Conservation (phyloP, 2,797 vertebrate species). For the Antennarius maculatus region DNA sequence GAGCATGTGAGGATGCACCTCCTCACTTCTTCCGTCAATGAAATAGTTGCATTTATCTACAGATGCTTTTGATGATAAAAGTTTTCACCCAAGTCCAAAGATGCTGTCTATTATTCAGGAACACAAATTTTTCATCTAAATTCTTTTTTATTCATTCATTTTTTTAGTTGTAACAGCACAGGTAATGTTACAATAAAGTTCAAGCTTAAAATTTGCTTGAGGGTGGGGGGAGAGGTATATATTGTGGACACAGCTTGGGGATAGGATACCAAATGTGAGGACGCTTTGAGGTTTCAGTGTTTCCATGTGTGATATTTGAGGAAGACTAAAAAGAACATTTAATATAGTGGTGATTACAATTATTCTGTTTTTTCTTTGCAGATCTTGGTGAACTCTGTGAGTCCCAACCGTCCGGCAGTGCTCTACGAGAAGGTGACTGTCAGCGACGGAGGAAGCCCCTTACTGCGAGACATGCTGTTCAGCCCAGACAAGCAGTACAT, state of each 20-base stretch:
- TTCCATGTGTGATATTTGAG: neutral
- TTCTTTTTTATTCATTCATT: neutral
- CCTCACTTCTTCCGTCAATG: neutral
- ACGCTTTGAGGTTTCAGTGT: neutral
- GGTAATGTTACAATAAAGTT: conserved; percentile 26
- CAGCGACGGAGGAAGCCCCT: conserved; percentile 86
- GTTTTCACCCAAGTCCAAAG: conserved; percentile 37
- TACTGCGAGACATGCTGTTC: conserved; percentile 91
- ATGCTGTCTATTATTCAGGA: conserved; percentile 9
- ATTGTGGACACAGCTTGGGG: neutral
- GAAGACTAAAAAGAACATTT: neutral
- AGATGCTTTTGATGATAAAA: conserved; percentile 33
- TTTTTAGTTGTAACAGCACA: conserved; percentile 16
- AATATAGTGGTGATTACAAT: neutral
- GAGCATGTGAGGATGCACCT: neutral
- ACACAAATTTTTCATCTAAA: conserved; percentile 6
- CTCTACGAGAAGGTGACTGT: conserved; percentile 93
- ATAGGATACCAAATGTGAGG: neutral
- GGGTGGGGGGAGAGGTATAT: neutral
- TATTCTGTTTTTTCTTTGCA: conserved; percentile 55
- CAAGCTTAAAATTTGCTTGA: neutral
- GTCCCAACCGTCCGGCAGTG: conserved; percentile 77
- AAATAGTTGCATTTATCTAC: conserved; percentile 31
- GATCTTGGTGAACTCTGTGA: conserved; percentile 91
- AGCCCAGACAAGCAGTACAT: conserved; percentile 91